A percentile compares a stretch with the other conserved stretches of the same genome.
Evolutionary conservation across 2,113 vertebrate genomes (phyloP).

Genomic region (Rhinichthys klamathensis): DNA sequence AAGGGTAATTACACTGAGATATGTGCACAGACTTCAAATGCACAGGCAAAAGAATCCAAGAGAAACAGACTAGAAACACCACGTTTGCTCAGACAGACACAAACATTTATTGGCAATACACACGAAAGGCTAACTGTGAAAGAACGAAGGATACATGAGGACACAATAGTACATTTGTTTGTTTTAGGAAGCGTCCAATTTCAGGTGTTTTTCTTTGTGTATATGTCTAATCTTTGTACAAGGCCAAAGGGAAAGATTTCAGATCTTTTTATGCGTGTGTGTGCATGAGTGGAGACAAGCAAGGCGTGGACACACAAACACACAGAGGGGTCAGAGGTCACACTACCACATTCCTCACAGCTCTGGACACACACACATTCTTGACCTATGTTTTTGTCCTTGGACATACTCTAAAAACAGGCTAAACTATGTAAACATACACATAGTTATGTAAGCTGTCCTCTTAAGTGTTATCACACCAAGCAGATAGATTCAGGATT

Average conservation of each 20-base stretch:
- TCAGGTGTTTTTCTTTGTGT: conserved; percentile 16
- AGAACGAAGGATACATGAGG: background rate
- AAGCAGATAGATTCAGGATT: conserved; percentile 54
- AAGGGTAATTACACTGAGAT: conserved; percentile 64
- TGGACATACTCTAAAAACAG: conserved; percentile 36
- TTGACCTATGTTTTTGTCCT: conserved; percentile 50
- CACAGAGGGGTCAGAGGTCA: conserved; percentile 62
- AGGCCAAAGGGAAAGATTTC: background rate
- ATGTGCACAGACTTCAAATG: conserved; percentile 43
- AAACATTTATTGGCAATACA: conserved; percentile 43
- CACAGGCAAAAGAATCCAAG: conserved; percentile 33
- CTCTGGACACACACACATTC: conserved; percentile 27
- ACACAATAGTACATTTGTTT: conserved; percentile 17
- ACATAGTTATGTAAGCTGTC: conserved; percentile 55
- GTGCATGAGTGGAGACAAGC: conserved; percentile 41
- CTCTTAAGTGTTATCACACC: conserved; percentile 54
- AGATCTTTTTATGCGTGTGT: conserved; percentile 22
- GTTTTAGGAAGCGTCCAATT: conserved; percentile 9
- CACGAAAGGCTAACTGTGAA: background rate
- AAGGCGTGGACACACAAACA: conserved; percentile 48
- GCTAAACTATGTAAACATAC: conserved; percentile 62
- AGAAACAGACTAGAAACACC: conserved; percentile 8
- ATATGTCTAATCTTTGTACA: conserved; percentile 13
- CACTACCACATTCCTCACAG: conserved; percentile 62
- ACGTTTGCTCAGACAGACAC: conserved; percentile 9